A percentile compares a stretch with the other conserved stretches of the same genome.
phyloP scores from a whole-genome alignment of 1,140 invertebrate genomes.

The Caerostris extrusa region DNA sequence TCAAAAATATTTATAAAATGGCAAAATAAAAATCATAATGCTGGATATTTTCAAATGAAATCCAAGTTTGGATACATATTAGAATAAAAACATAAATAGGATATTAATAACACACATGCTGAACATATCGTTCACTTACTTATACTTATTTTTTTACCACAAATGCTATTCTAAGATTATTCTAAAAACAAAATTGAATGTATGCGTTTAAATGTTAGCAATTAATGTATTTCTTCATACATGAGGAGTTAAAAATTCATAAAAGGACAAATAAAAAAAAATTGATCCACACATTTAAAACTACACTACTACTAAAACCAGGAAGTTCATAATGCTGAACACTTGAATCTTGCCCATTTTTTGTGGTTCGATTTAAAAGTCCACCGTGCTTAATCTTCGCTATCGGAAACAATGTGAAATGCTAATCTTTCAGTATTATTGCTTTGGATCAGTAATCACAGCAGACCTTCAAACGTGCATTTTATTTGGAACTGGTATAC shows the following conservation, averaged over 20 bases:
- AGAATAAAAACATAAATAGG: not conserved
- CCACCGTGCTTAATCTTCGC: not conserved
- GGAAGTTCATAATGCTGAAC: constrained; percentile 17
- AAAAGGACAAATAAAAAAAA: not conserved
- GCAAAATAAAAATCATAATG: too few species aligned
- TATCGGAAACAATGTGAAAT: not conserved
- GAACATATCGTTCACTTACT: not conserved
- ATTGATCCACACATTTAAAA: not conserved
- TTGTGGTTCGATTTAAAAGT: not conserved
- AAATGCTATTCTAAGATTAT: not conserved
- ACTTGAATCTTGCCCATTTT: not conserved
- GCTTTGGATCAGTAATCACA: not conserved
- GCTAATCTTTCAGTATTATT: not conserved
- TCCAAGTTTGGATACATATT: too few species aligned
- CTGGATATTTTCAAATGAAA: too few species aligned
- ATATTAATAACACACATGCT: not conserved
- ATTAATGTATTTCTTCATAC: not conserved
- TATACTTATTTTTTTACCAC: not conserved
- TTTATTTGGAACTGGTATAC: constrained; percentile 84
- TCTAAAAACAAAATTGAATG: not conserved
- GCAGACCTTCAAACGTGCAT: not conserved
- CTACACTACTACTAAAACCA: constrained; percentile 15
- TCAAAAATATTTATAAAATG: too few species aligned
- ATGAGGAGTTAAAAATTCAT: not conserved
- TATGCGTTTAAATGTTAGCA: not conserved